Conservation (phyloP, 2,888 invertebrate species). For the Argynnis bischoffii region DNA sequence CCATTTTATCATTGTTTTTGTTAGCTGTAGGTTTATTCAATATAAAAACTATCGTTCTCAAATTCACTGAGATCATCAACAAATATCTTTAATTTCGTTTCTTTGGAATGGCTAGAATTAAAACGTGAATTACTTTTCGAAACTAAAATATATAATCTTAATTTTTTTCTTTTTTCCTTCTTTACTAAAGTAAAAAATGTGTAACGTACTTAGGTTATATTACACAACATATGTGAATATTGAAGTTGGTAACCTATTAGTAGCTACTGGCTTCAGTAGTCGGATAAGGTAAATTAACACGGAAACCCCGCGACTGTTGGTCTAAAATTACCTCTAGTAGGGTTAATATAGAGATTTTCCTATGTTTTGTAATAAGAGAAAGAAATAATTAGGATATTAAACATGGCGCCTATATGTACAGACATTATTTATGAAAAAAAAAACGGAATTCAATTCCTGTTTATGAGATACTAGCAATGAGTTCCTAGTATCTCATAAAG, state of each 20-base stretch:
- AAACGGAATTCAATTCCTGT: too few relatives aligned
- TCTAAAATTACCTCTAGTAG: slow-evolving; percentile 37
- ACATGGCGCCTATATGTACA: too few relatives aligned
- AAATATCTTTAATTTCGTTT: too few relatives aligned
- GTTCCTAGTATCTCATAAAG: too few relatives aligned
- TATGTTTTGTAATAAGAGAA: not conserved
- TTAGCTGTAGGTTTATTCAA: too few relatives aligned
- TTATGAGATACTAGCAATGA: too few relatives aligned
- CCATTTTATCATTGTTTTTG: too few relatives aligned
- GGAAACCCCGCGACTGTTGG: slow-evolving; percentile 34
- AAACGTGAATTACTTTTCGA: not conserved
- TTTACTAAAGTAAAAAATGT: not conserved
- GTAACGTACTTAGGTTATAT: too few relatives aligned
- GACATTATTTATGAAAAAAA: too few relatives aligned
- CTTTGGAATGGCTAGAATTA: not conserved
- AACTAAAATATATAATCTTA: not conserved
- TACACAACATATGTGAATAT: slow-evolving; percentile 12
- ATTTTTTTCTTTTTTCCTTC: not conserved
- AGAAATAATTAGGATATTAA: too few relatives aligned
- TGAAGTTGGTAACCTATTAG: slow-evolving; percentile 18
- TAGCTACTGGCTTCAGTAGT: slow-evolving; percentile 32
- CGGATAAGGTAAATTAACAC: slow-evolving; percentile 33
- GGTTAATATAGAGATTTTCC: slow-evolving; percentile 31
- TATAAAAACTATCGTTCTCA: too few relatives aligned
- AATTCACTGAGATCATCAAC: too few relatives aligned